phyloP scores from a whole-genome alignment of 2,888 invertebrate genomes.

The Therioaphis trifolii region DNA sequence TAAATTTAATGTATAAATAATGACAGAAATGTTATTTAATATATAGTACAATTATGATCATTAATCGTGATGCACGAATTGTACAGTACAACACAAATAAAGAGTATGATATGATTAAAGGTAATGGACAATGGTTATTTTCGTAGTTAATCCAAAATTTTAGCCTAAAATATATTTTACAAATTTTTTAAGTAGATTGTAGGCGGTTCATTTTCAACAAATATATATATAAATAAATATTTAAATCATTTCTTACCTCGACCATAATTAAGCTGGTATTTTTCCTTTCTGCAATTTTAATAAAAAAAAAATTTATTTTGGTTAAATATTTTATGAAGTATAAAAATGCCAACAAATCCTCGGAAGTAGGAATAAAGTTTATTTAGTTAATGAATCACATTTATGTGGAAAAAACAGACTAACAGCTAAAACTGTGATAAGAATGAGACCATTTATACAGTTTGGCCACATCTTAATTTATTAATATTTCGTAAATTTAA shows the following conservation, averaged over 20 bases:
- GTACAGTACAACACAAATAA: too few relatives aligned
- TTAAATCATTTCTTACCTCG: background rate
- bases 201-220: too few relatives aligned
- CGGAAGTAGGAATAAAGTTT: background rate
- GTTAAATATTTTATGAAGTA: background rate
- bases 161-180: too few relatives aligned
- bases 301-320: background rate
- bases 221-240: background rate
- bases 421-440: conserved; percentile 21
- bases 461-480: conserved; percentile 15
- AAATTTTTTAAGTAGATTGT: too few relatives aligned
- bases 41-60: too few relatives aligned
- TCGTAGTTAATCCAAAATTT: too few relatives aligned
- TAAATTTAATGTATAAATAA: too few relatives aligned
- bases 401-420: background rate
- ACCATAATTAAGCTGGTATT: background rate
- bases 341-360: background rate
- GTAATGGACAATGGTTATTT: too few relatives aligned
- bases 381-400: conserved; percentile 30
- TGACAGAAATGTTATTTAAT: too few relatives aligned
- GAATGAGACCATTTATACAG: conserved; percentile 14
- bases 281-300: background rate
- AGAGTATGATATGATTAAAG: too few relatives aligned
- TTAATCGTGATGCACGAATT: too few relatives aligned
- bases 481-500: background rate